Evolutionary conservation across 2,113 vertebrate genomes (phyloP), one percentile per base, ranked within the genome.

Genomic region (Equus przewalskii): DNA sequence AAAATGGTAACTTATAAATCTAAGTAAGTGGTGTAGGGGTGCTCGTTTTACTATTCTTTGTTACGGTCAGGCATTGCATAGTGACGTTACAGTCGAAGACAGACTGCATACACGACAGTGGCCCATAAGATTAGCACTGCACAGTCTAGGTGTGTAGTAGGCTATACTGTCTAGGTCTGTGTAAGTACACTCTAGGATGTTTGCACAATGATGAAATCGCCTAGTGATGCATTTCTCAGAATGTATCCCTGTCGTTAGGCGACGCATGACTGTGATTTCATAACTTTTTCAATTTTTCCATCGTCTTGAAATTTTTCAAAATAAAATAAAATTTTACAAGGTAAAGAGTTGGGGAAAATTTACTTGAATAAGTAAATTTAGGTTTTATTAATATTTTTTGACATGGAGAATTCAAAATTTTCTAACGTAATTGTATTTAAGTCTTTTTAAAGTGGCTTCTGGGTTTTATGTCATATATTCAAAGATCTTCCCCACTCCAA

Each of bases 281-380:
- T 54, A 87, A 62, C 10, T 54, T 33, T 22, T 79, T 95, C n/a
- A 30, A 12, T 82, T 88, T 88, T 81, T 75, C 58, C 78, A n/a
- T 73, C 58, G 19, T 93, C 82, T 89, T n/a, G 19, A 78, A 67
- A 19, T 6, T 56, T 96, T 89, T 76, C 76, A 81, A 93, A 82
- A 76, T 76, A 86, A 83, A 88, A 58, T 58, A 28, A 83, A 76
- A 67, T 76, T 69, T 76, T 67, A 58, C 8, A 26, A 69, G 26
- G 49, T 65, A 82, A 75, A 75, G 92, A 26, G 8, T 75, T 88
- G 15, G 69, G 41, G 3, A 36, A 88, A 75, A 88, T 36, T 73
- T 10, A 88, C 12, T 82, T 75, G 18, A 60, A 58, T 88, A 82
- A 58, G 36, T 41, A 41, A 41, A 41, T 94, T 87, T 91, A 78